Conservation (phyloP, 2,797 vertebrate species). For the Pantherophis vulpinus region DNA sequence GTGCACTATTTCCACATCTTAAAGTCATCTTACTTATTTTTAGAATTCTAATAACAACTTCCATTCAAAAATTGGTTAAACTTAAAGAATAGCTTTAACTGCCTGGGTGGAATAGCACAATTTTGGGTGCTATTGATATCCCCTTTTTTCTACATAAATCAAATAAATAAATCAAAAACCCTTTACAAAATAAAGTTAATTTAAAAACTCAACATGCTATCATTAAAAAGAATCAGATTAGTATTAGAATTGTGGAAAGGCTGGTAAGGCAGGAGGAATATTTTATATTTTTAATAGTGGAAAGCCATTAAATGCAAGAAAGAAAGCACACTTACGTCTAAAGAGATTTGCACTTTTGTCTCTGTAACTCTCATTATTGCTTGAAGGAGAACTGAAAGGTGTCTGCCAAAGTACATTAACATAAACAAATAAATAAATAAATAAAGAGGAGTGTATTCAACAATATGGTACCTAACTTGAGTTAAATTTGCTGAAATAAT, state of each 20-base stretch:
- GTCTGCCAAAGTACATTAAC: constrained; percentile 49
- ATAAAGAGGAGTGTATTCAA: not conserved
- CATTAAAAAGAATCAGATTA: not conserved
- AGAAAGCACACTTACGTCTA: constrained; percentile 10
- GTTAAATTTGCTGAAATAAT: not conserved
- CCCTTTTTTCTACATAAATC: not conserved
- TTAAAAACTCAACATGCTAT: not conserved
- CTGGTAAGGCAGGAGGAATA: not conserved
- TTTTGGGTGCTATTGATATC: not conserved
- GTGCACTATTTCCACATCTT: not conserved
- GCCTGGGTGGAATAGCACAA: not conserved
- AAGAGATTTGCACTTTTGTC: constrained; percentile 56
- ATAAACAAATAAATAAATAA: not conserved
- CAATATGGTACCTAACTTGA: not conserved
- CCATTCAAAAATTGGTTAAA: not conserved
- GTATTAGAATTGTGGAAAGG: not conserved
- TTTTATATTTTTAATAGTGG: not conserved
- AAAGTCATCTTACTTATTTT: not conserved
- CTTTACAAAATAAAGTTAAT: not conserved
- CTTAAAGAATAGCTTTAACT: not conserved
- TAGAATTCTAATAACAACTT: not conserved
- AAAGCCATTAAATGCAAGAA: not conserved
- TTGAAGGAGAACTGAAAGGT: constrained; percentile 53
- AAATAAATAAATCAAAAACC: not conserved
- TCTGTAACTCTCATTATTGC: constrained; percentile 62